A percentile compares a stretch with the other conserved stretches of the same genome.
Evolutionary conservation across 1,140 invertebrate species (phyloP).

Genomic region (Drosophila pallidifrons): DNA sequence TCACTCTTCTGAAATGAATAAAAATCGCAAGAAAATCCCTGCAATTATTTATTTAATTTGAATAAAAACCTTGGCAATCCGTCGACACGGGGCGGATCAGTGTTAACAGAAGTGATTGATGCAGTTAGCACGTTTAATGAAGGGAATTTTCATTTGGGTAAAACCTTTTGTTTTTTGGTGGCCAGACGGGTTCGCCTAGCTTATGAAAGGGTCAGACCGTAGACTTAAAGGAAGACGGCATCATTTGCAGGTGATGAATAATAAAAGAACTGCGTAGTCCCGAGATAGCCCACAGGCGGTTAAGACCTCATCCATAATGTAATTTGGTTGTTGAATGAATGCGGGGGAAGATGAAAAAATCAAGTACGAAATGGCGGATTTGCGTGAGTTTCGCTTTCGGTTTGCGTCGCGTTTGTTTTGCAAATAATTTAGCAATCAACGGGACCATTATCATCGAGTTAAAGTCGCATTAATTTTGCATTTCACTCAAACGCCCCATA

Average conservation of each 20-base stretch:
- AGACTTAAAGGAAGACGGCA: neutral
- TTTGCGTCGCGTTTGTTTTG: constrained; percentile 23
- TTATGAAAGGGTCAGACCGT: neutral
- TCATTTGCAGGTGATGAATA: constrained; percentile 15
- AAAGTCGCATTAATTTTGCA: constrained; percentile 72
- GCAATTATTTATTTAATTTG: neutral
- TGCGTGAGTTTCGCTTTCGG: constrained; percentile 70
- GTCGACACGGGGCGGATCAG: neutral
- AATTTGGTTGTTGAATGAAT: neutral
- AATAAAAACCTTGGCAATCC: neutral
- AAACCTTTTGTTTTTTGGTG: neutral
- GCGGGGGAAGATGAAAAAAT: neutral
- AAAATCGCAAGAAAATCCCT: neutral
- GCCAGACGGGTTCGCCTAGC: neutral
- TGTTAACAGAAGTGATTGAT: constrained; percentile 15
- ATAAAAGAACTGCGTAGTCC: neutral
- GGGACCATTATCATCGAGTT: constrained; percentile 54
- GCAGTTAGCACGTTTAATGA: constrained; percentile 2
- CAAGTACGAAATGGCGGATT: constrained; percentile 35
- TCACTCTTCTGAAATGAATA: neutral
- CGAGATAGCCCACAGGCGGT: neutral
- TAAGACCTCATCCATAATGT: neutral
- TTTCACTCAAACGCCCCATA: constrained; percentile 60
- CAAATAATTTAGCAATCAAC: constrained; percentile 67
- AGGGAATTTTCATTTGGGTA: constrained; percentile 1